Evolutionary conservation across 1,140 invertebrate genomes (phyloP), one percentile per base, ranked within the genome.

Genomic region (Trichonephila clavata): DNA sequence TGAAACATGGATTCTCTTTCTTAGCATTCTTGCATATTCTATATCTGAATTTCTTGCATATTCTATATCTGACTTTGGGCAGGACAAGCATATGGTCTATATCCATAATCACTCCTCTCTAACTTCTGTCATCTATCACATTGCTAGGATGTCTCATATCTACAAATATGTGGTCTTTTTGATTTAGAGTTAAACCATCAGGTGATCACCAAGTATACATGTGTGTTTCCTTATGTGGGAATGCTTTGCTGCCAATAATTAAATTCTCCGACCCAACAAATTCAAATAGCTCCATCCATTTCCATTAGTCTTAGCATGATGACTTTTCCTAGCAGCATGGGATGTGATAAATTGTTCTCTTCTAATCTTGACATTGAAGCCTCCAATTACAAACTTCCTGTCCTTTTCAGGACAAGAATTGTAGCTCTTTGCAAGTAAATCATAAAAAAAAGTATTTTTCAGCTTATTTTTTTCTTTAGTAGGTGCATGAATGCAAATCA

Each of bases 221-320:
- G 86, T 95, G 93, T 77, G 94, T 95, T 21, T 94, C 81, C 83
- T 81, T 94, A 20, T 93, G 88, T 80, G 94, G 94, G 43, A 95
- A 94, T 13, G 57, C 60, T 4, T 94, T 94, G 65, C 93, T 95
- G 8, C n/a, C n/a, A 32, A 87, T 63, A 21, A 87, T 16, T n/a
- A 87, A 13, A 32, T 63, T 65, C 39, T 65, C 57, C 1, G 13
- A 65, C 32, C 65, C 16, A 87, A 60, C 21, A 83, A 83, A 83
- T 8, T 83, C 43, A 43, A 83, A 43, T 21, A 83, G 50, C 81
- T 83, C 21, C 57, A 43, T 43, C 43, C 81, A 57, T 83, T 83
- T 21, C 43, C 81, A 57, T 83, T 83, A 20, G 63, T 65, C 7
- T 24, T n/a, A n/a, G 8, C 21, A n/a, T 21, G 63, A 21, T 21